These are phyloP conservation scores for Cyprinodon diabolis DNA, from an alignment of 2,797 vertebrate genomes.

Conservation along the genomic window DNA sequence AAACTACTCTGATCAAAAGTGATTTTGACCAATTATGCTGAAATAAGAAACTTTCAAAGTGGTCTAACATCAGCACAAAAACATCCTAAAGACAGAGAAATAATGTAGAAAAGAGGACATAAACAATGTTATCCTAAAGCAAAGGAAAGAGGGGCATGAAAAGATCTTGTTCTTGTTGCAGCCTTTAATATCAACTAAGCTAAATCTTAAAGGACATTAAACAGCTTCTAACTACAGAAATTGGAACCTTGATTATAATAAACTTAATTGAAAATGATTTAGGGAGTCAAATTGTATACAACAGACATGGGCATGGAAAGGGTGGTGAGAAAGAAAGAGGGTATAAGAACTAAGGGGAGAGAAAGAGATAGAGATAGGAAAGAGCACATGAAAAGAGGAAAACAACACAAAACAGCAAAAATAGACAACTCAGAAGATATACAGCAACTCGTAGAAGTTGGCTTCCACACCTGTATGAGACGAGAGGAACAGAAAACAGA, in stretches of 20 bases:
- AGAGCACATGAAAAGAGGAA: too few species aligned
- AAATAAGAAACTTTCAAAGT: background rate
- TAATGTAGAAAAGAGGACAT: background rate
- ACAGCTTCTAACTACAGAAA: background rate
- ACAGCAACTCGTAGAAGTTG: too few species aligned
- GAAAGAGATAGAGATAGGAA: too few species aligned
- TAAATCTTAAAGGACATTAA: background rate
- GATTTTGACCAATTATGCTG: background rate
- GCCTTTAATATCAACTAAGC: background rate
- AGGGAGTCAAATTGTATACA: too few species aligned
- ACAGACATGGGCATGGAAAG: too few species aligned
- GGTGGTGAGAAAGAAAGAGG: too few species aligned
- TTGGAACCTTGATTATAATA: background rate
- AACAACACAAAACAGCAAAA: too few species aligned
- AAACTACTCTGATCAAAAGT: background rate
- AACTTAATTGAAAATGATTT: too few species aligned
- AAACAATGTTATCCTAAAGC: background rate
- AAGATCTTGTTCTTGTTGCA: background rate
- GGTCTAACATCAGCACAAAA: background rate
- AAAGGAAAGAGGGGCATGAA: background rate
- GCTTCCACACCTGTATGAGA: too few species aligned
- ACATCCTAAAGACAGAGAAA: background rate
- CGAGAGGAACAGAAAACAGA: too few species aligned
- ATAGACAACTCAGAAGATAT: too few species aligned
- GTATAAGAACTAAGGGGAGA: too few species aligned